Evolutionary conservation across 1,140 invertebrate genomes (phyloP).

Genomic region (Aphaenogaster floridana): DNA sequence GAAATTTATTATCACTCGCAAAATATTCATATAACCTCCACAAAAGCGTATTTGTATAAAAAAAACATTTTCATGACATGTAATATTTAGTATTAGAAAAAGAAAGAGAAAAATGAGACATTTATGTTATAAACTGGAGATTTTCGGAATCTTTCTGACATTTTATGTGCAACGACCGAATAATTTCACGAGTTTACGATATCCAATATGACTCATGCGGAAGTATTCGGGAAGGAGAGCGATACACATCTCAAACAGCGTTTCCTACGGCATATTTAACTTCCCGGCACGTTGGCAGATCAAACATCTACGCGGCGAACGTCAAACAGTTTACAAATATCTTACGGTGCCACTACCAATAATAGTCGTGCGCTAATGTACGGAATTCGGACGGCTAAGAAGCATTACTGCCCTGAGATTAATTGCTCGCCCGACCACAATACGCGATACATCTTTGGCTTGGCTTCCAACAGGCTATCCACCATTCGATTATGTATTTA

Average conservation of each 20-base stretch:
- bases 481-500: not conserved
- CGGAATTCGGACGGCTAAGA: slow-evolving; percentile 64
- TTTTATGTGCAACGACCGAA: not conserved
- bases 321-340: slow-evolving; percentile 73
- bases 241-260: slow-evolving; percentile 28
- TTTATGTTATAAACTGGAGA: not conserved
- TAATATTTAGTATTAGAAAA: not conserved
- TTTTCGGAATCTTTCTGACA: not conserved
- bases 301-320: slow-evolving; percentile 46
- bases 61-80: not conserved
- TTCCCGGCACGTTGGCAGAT: slow-evolving; percentile 67
- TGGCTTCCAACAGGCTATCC: not conserved
- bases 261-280: slow-evolving; percentile 66
- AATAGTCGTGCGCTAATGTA: slow-evolving; percentile 69
- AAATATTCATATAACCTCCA: not conserved
- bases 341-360: slow-evolving; percentile 64
- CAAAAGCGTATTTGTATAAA: not conserved
- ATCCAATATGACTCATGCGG: slow-evolving; percentile 15
- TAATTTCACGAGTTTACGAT: slow-evolving; percentile 39
- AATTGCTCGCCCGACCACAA: slow-evolving; percentile 41
- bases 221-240: slow-evolving; percentile 23
- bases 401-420: slow-evolving; percentile 29
- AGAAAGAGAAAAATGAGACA: not conserved
- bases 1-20: not conserved
- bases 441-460: not conserved